Evolutionary conservation across 2,888 invertebrate genomes (phyloP).

Genomic region (Melinaea menophilus): DNA sequence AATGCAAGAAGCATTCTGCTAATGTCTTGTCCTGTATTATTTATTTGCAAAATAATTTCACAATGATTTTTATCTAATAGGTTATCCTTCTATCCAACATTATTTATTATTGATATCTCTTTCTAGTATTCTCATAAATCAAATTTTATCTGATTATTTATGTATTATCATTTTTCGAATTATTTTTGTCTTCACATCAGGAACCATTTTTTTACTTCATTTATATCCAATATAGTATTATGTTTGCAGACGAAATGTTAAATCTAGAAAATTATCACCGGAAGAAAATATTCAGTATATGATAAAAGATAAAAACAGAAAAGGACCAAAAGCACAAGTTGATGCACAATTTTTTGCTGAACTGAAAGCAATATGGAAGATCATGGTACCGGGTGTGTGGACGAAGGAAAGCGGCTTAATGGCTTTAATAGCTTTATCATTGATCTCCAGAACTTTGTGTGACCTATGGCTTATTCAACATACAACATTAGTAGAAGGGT

Average conservation of each 20-base stretch:
- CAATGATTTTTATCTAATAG: too few relatives aligned
- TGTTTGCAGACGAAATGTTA: slow-evolving; percentile 40
- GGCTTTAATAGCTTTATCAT: slow-evolving; percentile 85
- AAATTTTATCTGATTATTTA: too few relatives aligned
- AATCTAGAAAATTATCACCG: slow-evolving; percentile 55
- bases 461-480: slow-evolving; percentile 99
- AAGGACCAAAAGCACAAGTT: slow-evolving; percentile 83
- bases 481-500: slow-evolving; percentile 95
- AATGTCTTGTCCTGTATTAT: too few relatives aligned
- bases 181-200: too few relatives aligned
- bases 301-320: slow-evolving; percentile 83
- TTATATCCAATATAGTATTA: not conserved
- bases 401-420: slow-evolving; percentile 87
- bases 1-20: too few relatives aligned
- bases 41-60: too few relatives aligned
- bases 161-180: too few relatives aligned
- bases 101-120: too few relatives aligned
- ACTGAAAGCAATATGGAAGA: slow-evolving; percentile 81
- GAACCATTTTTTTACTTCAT: too few relatives aligned
- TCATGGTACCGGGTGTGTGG: slow-evolving; percentile 88
- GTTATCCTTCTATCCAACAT: too few relatives aligned
- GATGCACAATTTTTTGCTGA: slow-evolving; percentile 86
- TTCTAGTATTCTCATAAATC: too few relatives aligned
- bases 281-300: slow-evolving; percentile 88
- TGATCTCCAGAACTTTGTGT: slow-evolving; percentile 93